A percentile compares a stretch with the other conserved stretches of the same genome.
These are phyloP conservation scores for Chamaedrilus cognettii DNA, from an alignment of 2,888 invertebrate genomes.

Conservation along the genomic window DNA sequence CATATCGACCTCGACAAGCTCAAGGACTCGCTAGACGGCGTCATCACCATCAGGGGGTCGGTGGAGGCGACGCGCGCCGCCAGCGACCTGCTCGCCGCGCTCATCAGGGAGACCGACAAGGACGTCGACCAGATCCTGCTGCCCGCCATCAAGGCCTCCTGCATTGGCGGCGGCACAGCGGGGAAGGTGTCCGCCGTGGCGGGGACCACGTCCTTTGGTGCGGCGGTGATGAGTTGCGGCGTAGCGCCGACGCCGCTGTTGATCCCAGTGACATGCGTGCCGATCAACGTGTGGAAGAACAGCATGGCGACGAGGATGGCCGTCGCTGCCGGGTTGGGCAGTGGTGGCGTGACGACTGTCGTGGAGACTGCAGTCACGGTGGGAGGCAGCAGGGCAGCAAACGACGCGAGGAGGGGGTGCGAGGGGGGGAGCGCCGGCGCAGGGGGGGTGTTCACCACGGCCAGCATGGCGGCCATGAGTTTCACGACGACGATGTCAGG, in stretches of 20 bases:
- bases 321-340: neutral
- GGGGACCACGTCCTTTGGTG: neutral
- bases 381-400: neutral
- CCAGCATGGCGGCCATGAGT: neutral
- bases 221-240: neutral
- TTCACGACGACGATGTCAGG: neutral
- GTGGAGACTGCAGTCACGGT: neutral
- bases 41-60: slow-evolving; percentile 94
- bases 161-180: neutral
- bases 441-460: neutral
- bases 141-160: slow-evolving; percentile 24
- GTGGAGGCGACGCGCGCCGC: slow-evolving; percentile 92
- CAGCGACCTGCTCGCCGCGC: slow-evolving; percentile 82
- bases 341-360: neutral
- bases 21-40: slow-evolving; percentile 65
- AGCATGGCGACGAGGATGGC: slow-evolving; percentile 28
- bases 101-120: slow-evolving; percentile 90
- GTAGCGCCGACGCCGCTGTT: neutral
- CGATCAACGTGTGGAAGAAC: slow-evolving; percentile 32
- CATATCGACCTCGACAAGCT: slow-evolving; percentile 99
- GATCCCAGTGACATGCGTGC: neutral
- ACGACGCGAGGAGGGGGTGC: neutral
- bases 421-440: neutral
- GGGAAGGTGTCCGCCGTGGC: neutral
- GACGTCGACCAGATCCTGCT: slow-evolving; percentile 48